These are phyloP conservation scores for Paraplagusia blochii DNA, from an alignment of 2,113 vertebrate species.

Conservation along the genomic window DNA sequence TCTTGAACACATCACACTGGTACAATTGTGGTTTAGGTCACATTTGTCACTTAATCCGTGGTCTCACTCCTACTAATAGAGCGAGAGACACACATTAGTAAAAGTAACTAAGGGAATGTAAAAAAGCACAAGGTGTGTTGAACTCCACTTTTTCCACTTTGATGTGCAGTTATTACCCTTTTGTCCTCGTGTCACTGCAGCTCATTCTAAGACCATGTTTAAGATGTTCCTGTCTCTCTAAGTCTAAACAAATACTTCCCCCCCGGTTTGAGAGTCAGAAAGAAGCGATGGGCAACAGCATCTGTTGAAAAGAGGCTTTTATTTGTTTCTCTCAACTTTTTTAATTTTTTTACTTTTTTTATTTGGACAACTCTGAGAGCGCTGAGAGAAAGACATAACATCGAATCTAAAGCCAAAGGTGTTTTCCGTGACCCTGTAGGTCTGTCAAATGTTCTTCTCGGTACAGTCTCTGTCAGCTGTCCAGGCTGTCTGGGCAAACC, in stretches of 20 bases:
- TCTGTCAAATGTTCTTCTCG: conserved; percentile 22
- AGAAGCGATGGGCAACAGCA: conserved; percentile 34
- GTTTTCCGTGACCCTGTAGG: conserved; percentile 33
- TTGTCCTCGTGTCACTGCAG: conserved; percentile 9
- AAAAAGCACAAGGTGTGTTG: neutral
- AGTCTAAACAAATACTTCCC: conserved; percentile 55
- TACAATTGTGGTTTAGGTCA: no score
- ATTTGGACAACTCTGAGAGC: conserved; percentile 24
- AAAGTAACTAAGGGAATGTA: no score
- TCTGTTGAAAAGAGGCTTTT: conserved; percentile 49
- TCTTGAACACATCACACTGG: no score
- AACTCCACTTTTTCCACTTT: neutral
- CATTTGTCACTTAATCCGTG: no score
- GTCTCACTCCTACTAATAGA: no score
- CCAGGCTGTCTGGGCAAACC: conserved; percentile 11
- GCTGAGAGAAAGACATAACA: conserved; percentile 30
- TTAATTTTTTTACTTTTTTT: conserved; percentile 27
- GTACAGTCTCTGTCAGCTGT: conserved; percentile 39
- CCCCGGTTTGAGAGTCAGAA: conserved; percentile 36
- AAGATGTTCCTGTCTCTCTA: conserved; percentile 17
- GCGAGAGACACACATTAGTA: no score
- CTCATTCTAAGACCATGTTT: conserved; percentile 22
- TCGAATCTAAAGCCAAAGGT: conserved; percentile 23
- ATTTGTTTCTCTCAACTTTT: conserved; percentile 56
- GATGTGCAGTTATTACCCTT: conserved; percentile 35